Evolutionary conservation across 1,140 invertebrate genomes (phyloP).

Genomic region (Micrasema longulum): DNA sequence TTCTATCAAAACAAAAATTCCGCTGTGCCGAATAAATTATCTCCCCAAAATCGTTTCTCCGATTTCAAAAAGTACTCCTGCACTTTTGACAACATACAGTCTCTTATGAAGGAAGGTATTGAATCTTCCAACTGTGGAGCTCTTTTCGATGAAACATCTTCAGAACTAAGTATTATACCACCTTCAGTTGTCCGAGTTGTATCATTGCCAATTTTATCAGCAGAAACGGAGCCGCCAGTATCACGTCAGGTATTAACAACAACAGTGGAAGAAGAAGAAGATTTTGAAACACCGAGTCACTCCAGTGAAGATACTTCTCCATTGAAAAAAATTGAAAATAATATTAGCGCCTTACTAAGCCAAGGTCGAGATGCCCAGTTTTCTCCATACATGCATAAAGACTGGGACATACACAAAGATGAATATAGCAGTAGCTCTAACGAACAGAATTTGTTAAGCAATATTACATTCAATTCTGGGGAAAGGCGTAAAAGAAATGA

Average conservation of each 20-base stretch:
- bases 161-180: conserved; percentile 67
- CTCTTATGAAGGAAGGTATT: conserved; percentile 77
- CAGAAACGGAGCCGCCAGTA: conserved; percentile 64
- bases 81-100: conserved; percentile 84
- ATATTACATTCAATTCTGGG: conserved; percentile 66
- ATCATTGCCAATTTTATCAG: conserved; percentile 73
- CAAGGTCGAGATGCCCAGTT: conserved; percentile 68
- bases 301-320: conserved; percentile 70
- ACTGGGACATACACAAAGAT: conserved; percentile 70
- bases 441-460: conserved; percentile 66
- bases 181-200: conserved; percentile 76
- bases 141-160: conserved; percentile 67
- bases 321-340: conserved; percentile 75
- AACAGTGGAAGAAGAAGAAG: conserved; percentile 75
- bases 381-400: conserved; percentile 67
- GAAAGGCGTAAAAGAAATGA: conserved; percentile 68
- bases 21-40: conserved; percentile 63
- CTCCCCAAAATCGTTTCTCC: conserved; percentile 68
- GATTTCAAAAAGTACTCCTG: conserved; percentile 79
- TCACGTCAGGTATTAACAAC: conserved; percentile 66
- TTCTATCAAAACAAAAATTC: conserved; percentile 59
- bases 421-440: conserved; percentile 68
- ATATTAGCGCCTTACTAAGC: conserved; percentile 72
- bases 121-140: conserved; percentile 59
- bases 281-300: conserved; percentile 63